phyloP scores from a whole-genome alignment of 2,797 vertebrate species.

The Sebastes nivosus region DNA sequence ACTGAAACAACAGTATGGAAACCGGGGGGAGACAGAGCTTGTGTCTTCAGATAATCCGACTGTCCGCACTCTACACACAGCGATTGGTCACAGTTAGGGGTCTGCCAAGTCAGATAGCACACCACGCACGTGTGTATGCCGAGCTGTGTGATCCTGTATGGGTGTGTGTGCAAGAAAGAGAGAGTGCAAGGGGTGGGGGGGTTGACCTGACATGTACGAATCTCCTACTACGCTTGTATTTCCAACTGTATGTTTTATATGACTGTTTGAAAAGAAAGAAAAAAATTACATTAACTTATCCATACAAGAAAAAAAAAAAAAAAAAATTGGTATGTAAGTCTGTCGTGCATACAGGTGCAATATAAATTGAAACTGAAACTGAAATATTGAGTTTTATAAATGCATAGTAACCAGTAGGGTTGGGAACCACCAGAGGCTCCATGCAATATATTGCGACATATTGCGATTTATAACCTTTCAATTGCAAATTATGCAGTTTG shows the following conservation, averaged over 20 bases:
- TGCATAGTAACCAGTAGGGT: background rate
- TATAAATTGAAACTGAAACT: background rate
- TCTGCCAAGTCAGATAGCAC: conserved; percentile 80
- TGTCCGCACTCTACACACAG: conserved; percentile 67
- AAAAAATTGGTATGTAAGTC: background rate
- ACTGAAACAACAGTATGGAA: conserved; percentile 83
- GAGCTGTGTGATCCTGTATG: conserved; percentile 21
- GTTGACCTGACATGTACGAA: background rate
- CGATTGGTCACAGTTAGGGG: conserved; percentile 80
- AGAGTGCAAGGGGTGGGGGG: background rate
- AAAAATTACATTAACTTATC: background rate
- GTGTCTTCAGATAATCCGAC: conserved; percentile 81
- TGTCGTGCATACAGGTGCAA: background rate
- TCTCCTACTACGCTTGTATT: background rate
- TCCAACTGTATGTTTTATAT: background rate
- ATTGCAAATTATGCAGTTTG: background rate
- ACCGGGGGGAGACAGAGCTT: conserved; percentile 60
- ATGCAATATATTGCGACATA: background rate
- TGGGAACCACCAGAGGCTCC: background rate
- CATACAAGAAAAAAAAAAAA: background rate
- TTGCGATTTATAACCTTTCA: background rate
- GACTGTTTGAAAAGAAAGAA: background rate
- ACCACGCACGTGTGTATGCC: conserved; percentile 28
- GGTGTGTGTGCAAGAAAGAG: conserved; percentile 10
- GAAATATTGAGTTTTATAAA: background rate